A percentile compares a stretch with the other conserved stretches of the same genome.
phyloP scores from a whole-genome alignment of 2,113 vertebrate species.

The Hiodon tergisus region DNA sequence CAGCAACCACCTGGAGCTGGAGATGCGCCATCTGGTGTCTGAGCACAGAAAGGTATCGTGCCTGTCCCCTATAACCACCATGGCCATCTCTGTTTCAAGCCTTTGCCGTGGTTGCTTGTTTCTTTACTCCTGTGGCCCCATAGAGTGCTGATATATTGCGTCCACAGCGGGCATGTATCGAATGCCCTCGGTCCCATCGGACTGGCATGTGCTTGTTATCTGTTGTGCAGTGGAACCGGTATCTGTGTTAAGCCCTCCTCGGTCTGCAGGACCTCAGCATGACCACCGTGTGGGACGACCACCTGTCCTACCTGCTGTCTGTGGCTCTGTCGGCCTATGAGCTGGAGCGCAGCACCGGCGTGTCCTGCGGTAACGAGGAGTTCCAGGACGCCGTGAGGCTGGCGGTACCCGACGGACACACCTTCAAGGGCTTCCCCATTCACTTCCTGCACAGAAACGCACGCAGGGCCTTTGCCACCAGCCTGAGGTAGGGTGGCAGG shows the following conservation, averaged over 20 bases:
- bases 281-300: constrained; percentile 88
- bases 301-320: constrained; percentile 89
- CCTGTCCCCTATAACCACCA: too few species aligned
- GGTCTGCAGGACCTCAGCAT: constrained; percentile 76
- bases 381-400: constrained; percentile 91
- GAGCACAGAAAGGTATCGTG: constrained; percentile 88
- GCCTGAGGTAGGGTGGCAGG: constrained; percentile 70
- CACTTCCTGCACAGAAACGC: constrained; percentile 88
- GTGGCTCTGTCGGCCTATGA: constrained; percentile 89
- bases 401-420: constrained; percentile 89
- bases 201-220: neutral
- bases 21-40: constrained; percentile 76
- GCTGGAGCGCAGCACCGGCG: constrained; percentile 78
- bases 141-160: neutral
- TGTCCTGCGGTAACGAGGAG: constrained; percentile 90
- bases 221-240: too few species aligned
- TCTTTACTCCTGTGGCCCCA: neutral
- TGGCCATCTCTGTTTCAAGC: neutral
- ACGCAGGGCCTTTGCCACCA: constrained; percentile 82
- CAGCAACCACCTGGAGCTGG: constrained; percentile 87
- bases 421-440: constrained; percentile 96
- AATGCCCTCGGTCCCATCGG: too few species aligned
- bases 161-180: neutral
- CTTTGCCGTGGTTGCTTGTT: neutral
- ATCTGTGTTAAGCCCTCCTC: constrained; percentile 9